Base-by-base conservation (phyloP, 2,113 vertebrate genomes). In the Pseudorectes ferrugineus region DNA sequence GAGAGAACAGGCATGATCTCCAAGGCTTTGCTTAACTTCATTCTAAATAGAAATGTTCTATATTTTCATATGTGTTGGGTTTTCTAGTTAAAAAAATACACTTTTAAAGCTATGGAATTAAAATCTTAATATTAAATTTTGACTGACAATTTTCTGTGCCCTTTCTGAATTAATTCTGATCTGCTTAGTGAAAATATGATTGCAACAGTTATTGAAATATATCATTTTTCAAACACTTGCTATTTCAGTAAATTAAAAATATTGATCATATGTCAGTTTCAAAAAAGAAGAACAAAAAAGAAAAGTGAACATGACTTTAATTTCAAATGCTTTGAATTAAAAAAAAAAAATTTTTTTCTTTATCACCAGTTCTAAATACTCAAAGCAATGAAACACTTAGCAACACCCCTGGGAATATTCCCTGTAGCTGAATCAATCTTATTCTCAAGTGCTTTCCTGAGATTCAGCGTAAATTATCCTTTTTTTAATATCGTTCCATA, bases 221-320 rank as follows among this genome's bases (percentile, higher is more conserved):
- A 70, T 58, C 0, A 58, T 89, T 92, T 92, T 88, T 89, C 46
- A 77, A 84, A 91, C 16, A 43, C 22, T 22, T 42, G 35, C 2
- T 80, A 36, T 88, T 92, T 88, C 75, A 91, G 42, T 90, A 76
- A 88, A 88, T 85, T 72, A 83, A 92, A 94, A 79, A 40, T 77
- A 79, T 90, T 62, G 45, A 86, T 88, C 46, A 23, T 55, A 40
- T 35, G 22, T 66, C 66, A 65, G 49, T 76, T 92, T 79, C n/a
- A 81, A 78, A 86, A 95, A 73, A 57, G 9, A 59, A 63, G 20
- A 74, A 67, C 14, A 70, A 68, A 85, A 78, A 48, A 4, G 10
- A 70, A 29, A 73, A 79, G 24, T 16, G 5, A 80, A 65, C 12
- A 38, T 51, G 40, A 45, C 15, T 89, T 82, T n/a, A 40, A n/a